These are phyloP conservation scores for Ciconia stormi DNA, from an alignment of 2,113 vertebrate species.

Conservation along the genomic window DNA sequence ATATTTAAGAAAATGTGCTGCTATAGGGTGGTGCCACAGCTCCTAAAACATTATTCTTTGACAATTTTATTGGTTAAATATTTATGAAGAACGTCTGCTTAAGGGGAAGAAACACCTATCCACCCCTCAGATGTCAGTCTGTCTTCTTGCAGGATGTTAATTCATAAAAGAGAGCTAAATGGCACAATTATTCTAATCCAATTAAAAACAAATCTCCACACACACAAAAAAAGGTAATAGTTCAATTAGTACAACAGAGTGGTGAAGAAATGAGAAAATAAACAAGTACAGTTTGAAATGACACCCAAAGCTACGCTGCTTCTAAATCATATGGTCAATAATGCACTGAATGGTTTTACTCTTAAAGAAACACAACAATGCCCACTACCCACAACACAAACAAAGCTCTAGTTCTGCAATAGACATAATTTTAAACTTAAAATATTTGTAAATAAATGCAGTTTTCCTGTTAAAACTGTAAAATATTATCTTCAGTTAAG, in stretches of 20 bases:
- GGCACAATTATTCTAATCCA: not conserved
- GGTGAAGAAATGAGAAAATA: not conserved
- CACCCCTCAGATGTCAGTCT: not conserved
- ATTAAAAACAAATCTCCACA: not conserved
- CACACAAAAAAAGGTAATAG: not conserved
- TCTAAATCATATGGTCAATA: not conserved
- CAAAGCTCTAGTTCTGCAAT: not conserved
- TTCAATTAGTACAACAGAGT: not conserved
- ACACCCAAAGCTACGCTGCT: not conserved
- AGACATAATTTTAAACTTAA: not conserved
- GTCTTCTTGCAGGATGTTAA: not conserved
- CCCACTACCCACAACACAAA: not conserved
- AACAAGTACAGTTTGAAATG: not conserved
- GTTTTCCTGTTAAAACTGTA: not conserved
- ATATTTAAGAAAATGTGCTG: not conserved
- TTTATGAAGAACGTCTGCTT: not conserved
- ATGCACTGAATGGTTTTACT: not conserved
- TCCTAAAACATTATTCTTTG: not conserved
- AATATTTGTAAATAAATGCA: not conserved
- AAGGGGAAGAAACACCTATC: not conserved
- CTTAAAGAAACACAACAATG: not conserved
- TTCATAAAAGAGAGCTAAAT: not conserved
- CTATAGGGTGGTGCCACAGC: not conserved
- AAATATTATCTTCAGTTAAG: not conserved
- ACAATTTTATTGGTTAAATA: constrained; percentile 26